phyloP scores from a whole-genome alignment of 2,888 invertebrate genomes.

The Metopia argyrocephala region DNA sequence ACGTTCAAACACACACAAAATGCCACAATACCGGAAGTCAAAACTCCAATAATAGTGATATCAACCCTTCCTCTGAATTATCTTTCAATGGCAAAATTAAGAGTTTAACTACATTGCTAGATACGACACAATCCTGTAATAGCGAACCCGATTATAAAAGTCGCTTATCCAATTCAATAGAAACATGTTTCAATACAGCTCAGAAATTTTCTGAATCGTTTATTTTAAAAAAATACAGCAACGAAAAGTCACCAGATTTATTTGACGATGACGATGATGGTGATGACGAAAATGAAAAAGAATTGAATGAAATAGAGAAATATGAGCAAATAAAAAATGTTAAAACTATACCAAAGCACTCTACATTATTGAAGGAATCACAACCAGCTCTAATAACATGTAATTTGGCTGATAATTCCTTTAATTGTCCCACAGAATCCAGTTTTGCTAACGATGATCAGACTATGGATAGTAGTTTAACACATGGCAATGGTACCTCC shows the following conservation, averaged over 20 bases:
- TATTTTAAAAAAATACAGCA: constrained; percentile 70
- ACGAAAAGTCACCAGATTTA: constrained; percentile 82
- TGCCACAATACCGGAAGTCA: constrained; percentile 33
- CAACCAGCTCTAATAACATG: constrained; percentile 4
- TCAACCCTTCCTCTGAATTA: constrained; percentile 66
- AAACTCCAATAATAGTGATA: constrained; percentile 38
- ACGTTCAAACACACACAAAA: background rate
- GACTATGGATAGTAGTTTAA: constrained; percentile 65
- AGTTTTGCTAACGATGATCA: constrained; percentile 73
- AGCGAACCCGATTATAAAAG: background rate
- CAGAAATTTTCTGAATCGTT: constrained; percentile 68
- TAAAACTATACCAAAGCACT: constrained; percentile 17
- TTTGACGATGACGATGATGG: constrained; percentile 82
- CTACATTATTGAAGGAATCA: constrained; percentile 35
- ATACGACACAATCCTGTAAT: background rate
- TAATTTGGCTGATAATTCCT: constrained; percentile 64
- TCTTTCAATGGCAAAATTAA: constrained; percentile 77
- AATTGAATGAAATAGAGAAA: background rate
- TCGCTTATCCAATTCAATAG: constrained; percentile 54
- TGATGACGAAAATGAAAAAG: constrained; percentile 68
- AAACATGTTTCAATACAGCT: constrained; percentile 62
- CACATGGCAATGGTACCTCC: constrained; percentile 56
- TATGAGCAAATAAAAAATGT: constrained; percentile 4
- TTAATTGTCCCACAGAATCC: constrained; percentile 70
- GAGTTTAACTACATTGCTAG: constrained; percentile 65